Evolutionary conservation across 2,888 invertebrate species (phyloP).

Genomic region (Ochropleura plecta): DNA sequence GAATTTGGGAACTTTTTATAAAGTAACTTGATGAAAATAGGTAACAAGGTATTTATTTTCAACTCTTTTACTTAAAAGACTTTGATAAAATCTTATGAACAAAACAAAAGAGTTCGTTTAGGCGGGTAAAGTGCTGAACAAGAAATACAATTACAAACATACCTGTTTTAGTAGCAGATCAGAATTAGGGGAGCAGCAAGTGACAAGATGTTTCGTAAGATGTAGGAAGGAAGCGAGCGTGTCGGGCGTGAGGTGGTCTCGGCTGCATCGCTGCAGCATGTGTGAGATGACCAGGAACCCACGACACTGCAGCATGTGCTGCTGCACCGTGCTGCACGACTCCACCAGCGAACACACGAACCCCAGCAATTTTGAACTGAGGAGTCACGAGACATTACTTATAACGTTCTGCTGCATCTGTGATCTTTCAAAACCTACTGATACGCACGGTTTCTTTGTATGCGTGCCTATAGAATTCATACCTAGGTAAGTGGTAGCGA

Average conservation of each 20-base stretch:
- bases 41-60: constrained; percentile 42
- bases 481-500: not conserved
- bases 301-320: constrained; percentile 99
- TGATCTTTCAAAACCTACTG: constrained; percentile 1
- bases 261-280: constrained; percentile 97
- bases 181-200: constrained; percentile 97
- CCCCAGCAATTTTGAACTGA: constrained; percentile 98
- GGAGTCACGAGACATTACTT: constrained; percentile 54
- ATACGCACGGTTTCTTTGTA: not conserved
- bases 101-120: constrained; percentile 17
- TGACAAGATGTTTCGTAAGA: constrained; percentile 97
- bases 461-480: not conserved
- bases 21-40: constrained; percentile 53
- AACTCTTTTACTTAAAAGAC: constrained; percentile 26
- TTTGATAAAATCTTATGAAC: constrained; percentile 22
- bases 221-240: constrained; percentile 98
- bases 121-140: not conserved
- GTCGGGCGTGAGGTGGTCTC: constrained; percentile 98
- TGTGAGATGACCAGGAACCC: constrained; percentile 99
- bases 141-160: constrained; percentile 68
- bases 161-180: constrained; percentile 98
- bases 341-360: constrained; percentile 99
- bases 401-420: not conserved
- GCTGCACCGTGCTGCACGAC: constrained; percentile 99
- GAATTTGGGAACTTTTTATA: constrained; percentile 41